A percentile compares a stretch with the other conserved stretches of the same genome.
These are phyloP conservation scores for Crotalus tigris DNA, from an alignment of 2,113 vertebrate species.

Conservation along the genomic window DNA sequence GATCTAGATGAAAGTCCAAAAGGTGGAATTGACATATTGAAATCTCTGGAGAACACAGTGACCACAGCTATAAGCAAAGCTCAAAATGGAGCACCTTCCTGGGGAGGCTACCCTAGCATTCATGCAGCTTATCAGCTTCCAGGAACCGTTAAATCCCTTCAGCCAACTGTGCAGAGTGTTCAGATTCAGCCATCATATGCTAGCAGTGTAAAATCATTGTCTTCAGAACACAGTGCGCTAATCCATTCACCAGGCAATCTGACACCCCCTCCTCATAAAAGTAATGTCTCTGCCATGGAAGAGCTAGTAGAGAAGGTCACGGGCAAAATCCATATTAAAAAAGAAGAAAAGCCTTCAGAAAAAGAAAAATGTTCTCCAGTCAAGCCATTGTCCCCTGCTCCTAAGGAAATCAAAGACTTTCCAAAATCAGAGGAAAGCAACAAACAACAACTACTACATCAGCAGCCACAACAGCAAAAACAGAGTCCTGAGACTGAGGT, in stretches of 20 bases:
- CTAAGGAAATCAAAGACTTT: constrained; percentile 83
- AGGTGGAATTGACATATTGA: constrained; percentile 92
- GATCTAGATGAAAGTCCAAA: constrained; percentile 93
- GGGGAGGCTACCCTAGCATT: constrained; percentile 98
- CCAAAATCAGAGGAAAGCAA: constrained; percentile 73
- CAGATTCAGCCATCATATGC: constrained; percentile 88
- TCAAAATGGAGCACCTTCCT: constrained; percentile 94
- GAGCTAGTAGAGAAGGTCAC: constrained; percentile 97
- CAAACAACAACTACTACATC: constrained; percentile 60
- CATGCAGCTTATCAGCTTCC: constrained; percentile 98
- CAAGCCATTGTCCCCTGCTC: constrained; percentile 76
- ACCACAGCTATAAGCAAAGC: constrained; percentile 97
- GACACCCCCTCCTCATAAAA: constrained; percentile 88
- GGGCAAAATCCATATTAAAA: constrained; percentile 85
- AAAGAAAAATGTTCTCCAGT: constrained; percentile 71
- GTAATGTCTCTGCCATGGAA: constrained; percentile 96
- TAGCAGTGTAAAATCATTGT: constrained; percentile 77
- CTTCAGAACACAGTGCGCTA: constrained; percentile 78
- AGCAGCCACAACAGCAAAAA: constrained; percentile 60
- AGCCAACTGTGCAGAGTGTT: constrained; percentile 80
- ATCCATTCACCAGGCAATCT: constrained; percentile 85
- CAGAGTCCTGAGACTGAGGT: constrained; percentile 75
- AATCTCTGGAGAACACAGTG: constrained; percentile 96
- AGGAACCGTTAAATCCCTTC: constrained; percentile 80
- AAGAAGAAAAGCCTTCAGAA: constrained; percentile 80